Evolutionary conservation across 2,113 vertebrate species (phyloP), one percentile per base, ranked within the genome.

Genomic region (Nibea coibor): DNA sequence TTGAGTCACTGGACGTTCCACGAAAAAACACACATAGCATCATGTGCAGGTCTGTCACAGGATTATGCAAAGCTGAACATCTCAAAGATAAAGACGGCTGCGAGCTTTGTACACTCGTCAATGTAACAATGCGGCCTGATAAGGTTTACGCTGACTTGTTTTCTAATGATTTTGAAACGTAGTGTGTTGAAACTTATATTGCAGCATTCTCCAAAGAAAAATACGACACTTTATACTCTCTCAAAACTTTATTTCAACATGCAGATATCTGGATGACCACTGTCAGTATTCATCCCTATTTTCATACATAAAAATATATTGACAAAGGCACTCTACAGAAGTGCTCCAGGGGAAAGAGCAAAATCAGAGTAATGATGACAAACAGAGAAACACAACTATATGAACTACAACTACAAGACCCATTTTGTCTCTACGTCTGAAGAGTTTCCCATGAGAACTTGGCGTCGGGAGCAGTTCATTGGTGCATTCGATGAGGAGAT

Each of bases 171-270:
- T 20, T 61, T 3, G 1, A 42, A 39, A 39, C 35, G 35, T 39
- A 5, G 19, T 16, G 58, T 72, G 43, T 45, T 64, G 43, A 81
- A 72, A n/a, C 10, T 31, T n/a, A n/a, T 0, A 31, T 15, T 39
- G 19, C 0, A 39, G 5, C 19, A 17, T 50, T 50, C 53, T 48
- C 31, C 3, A 43, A 62, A 82, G n/a, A 45, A 8, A 66, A 61
- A 4, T 15, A 17, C 63, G 77, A 16, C 51, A 43, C 17, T 48
- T 69, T 51, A 43, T 61, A 77, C 77, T 82, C 42, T 88, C 87
- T 89, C 80, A 72, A 88, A 88, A 81, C 71, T 94, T 95, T 94
- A 94, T 94, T 94, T 86, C 83, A 81, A 79, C 86, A 94, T 89
- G 87, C 85, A 91, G 53, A 78, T 73, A 76, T 82, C 81, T 75